These are phyloP conservation scores for Ictalurus punctatus DNA, from an alignment of 2,113 vertebrate genomes.

Conservation along the genomic window DNA sequence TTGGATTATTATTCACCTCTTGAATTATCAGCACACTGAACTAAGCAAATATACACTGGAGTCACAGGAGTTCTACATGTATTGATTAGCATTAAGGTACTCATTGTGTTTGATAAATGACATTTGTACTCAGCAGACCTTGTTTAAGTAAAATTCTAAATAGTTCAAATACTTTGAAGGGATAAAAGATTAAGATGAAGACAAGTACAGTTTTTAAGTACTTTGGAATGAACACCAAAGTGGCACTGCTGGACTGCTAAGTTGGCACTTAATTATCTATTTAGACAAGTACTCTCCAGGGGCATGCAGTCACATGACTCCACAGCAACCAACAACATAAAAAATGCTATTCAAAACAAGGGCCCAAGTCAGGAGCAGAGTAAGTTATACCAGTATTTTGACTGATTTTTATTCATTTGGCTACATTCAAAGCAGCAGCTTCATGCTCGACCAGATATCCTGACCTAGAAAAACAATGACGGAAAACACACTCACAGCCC, in stretches of 20 bases:
- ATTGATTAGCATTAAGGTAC: background rate
- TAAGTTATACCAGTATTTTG: slow-evolving; percentile 36
- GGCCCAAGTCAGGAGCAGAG: slow-evolving; percentile 12
- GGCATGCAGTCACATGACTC: slow-evolving; percentile 28
- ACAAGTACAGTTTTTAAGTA: background rate
- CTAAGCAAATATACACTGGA: background rate
- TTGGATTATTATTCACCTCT: background rate
- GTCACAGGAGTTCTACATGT: background rate
- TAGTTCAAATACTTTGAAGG: background rate
- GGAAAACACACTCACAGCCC: slow-evolving; percentile 22
- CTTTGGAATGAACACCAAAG: slow-evolving; percentile 4
- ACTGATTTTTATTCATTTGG: slow-evolving; percentile 53
- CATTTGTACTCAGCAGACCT: background rate
- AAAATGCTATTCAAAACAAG: slow-evolving; percentile 41
- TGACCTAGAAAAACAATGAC: slow-evolving; percentile 39
- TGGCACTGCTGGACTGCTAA: slow-evolving; percentile 42
- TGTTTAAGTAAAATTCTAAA: background rate
- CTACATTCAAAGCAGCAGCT: slow-evolving; percentile 54
- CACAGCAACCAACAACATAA: slow-evolving; percentile 30
- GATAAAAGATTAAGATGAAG: background rate
- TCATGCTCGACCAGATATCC: slow-evolving; percentile 30
- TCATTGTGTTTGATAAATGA: background rate
- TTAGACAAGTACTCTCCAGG: slow-evolving; percentile 30
- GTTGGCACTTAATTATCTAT: slow-evolving; percentile 7
- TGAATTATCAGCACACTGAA: background rate